Conservation (phyloP, 2,888 invertebrate species). For the Sminthurinus aureus region DNA sequence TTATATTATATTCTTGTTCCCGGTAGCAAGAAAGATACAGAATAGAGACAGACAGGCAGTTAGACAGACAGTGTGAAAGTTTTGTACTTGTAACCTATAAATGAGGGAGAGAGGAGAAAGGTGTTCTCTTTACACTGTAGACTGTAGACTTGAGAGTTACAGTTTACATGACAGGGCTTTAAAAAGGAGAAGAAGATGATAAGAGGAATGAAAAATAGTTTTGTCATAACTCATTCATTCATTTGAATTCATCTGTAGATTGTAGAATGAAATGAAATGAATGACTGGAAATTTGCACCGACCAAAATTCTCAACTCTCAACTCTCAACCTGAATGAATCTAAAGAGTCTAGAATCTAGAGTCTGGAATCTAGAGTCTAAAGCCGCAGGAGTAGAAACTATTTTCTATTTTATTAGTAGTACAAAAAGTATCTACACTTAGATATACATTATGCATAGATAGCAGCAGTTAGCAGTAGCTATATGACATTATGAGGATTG, state of each 20-base stretch:
- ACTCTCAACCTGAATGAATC: not conserved
- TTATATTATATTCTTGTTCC: not conserved
- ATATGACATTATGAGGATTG: constrained; percentile 20
- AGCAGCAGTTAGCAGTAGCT: not conserved
- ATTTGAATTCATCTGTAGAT: too few relatives aligned
- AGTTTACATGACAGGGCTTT: not conserved
- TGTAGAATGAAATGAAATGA: not conserved
- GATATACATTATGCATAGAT: too few relatives aligned
- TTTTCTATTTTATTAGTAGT: too few relatives aligned
- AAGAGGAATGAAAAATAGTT: constrained; percentile 36
- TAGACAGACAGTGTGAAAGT: not conserved
- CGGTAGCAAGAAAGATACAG: not conserved
- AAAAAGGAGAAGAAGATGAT: not conserved
- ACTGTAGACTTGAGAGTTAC: too few relatives aligned
- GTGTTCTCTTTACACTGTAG: not conserved
- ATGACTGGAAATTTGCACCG: constrained; percentile 10
- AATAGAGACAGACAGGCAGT: not conserved
- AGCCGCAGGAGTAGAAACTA: too few relatives aligned
- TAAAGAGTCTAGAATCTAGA: too few relatives aligned
- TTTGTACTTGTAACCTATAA: not conserved
- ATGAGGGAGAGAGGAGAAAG: not conserved
- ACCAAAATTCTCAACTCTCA: not conserved
- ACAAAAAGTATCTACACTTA: too few relatives aligned
- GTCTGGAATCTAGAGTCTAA: too few relatives aligned
- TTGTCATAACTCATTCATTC: constrained; percentile 34